Conservation (phyloP, 2,113 vertebrate genomes). For the Macquaria ambigua region DNA sequence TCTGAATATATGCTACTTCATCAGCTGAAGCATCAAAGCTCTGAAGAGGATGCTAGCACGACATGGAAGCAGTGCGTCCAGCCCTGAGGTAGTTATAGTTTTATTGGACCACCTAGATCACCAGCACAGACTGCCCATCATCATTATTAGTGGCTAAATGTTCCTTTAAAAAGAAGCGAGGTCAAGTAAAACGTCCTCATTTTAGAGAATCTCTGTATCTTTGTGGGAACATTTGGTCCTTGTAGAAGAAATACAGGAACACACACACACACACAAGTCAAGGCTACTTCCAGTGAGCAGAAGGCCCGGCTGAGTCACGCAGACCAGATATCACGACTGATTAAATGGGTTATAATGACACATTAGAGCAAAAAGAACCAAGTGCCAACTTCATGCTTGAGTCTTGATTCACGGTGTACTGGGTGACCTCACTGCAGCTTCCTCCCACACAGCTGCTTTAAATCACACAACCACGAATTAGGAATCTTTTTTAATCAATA, state of each 20-base stretch:
- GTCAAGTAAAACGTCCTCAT: background rate
- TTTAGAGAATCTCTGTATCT: background rate
- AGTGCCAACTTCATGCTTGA: background rate
- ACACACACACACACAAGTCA: conserved; percentile 4
- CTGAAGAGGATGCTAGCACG: no score
- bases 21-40: background rate
- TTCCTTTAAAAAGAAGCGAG: conserved; percentile 3
- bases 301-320: conserved; percentile 13
- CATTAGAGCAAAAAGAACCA: background rate
- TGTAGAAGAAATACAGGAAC: background rate
- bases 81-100: background rate
- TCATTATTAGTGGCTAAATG: background rate
- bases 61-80: background rate
- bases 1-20: background rate
- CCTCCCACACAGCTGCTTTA: conserved; percentile 9
- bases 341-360: conserved; percentile 41
- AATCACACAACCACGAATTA: conserved; percentile 7
- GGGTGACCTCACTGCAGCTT: conserved; percentile 2
- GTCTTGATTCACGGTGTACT: background rate
- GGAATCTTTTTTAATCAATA: background rate
- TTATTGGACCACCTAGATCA: conserved; percentile 23
- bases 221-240: conserved; percentile 18
- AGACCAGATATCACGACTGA: conserved; percentile 13
- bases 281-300: conserved; percentile 24
- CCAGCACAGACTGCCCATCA: background rate